Percentiles rank a stretch among this genome's conserved stretches.
These are phyloP conservation scores for Leptopilina syphax DNA, from an alignment of 2,888 invertebrate genomes.

Conservation along the genomic window DNA sequence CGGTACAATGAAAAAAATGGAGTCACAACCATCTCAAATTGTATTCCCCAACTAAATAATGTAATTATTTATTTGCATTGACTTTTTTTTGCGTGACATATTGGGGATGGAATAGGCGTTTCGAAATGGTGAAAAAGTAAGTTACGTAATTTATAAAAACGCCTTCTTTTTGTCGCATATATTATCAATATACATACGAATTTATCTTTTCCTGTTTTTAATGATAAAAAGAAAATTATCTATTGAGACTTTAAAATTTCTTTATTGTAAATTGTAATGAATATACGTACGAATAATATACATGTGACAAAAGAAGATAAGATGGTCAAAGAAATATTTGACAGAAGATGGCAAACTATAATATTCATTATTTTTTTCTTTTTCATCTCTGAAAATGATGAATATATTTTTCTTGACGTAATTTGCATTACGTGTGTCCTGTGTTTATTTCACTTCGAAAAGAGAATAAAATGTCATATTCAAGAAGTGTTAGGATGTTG, in stretches of 20 bases:
- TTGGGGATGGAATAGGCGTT: too few relatives aligned
- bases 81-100: too few relatives aligned
- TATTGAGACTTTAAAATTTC: neutral
- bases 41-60: too few relatives aligned
- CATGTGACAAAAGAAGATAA: neutral
- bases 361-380: neutral
- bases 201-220: neutral
- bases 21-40: too few relatives aligned
- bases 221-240: neutral
- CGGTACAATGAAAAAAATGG: too few relatives aligned
- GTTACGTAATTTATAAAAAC: too few relatives aligned
- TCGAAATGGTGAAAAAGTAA: too few relatives aligned
- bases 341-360: too few relatives aligned
- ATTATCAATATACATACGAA: too few relatives aligned
- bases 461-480: neutral
- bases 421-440: neutral
- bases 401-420: neutral
- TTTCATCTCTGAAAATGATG: neutral
- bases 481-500: conserved; percentile 5
- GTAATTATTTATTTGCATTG: too few relatives aligned
- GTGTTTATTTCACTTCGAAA: neutral
- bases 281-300: neutral
- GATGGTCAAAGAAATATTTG: too few relatives aligned
- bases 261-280: neutral
- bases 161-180: too few relatives aligned